phyloP scores from a whole-genome alignment of 2,888 invertebrate species.

The Ectemnius cavifrons region DNA sequence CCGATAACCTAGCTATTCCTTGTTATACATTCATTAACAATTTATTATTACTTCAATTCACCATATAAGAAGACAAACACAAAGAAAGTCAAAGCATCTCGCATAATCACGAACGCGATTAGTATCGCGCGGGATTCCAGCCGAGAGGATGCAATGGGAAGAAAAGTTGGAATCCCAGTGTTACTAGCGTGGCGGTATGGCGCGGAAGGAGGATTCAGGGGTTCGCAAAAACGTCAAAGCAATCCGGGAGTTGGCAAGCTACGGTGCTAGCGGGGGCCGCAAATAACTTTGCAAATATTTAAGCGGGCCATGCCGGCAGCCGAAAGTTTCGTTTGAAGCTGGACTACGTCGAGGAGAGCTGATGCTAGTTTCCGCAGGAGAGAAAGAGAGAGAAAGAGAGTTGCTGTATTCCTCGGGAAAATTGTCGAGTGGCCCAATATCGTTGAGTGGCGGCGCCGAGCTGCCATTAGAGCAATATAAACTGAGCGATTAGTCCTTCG shows the following conservation, averaged over 20 bases:
- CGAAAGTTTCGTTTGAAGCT: neutral
- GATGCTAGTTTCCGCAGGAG: too few species aligned
- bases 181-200: too few species aligned
- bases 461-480: conserved; percentile 5
- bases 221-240: neutral
- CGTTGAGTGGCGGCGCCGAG: neutral
- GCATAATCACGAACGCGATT: too few species aligned
- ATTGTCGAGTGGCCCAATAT: conserved; percentile 5
- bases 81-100: too few species aligned
- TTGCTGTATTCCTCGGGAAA: neutral
- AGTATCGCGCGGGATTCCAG: too few species aligned
- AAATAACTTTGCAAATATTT: conserved; percentile 8
- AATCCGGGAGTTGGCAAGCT: conserved; percentile 2
- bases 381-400: conserved; percentile 2
- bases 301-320: conserved; percentile 3
- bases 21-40: too few species aligned
- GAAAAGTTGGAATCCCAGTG: too few species aligned
- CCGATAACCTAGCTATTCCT: too few species aligned
- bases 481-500: conserved; percentile 1
- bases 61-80: too few species aligned
- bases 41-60: too few species aligned
- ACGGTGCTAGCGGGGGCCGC: neutral
- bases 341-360: neutral
- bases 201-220: too few species aligned
- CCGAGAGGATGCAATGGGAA: too few species aligned